These are phyloP conservation scores for Aix galericulata DNA, from an alignment of 2,113 vertebrate species.

Conservation along the genomic window DNA sequence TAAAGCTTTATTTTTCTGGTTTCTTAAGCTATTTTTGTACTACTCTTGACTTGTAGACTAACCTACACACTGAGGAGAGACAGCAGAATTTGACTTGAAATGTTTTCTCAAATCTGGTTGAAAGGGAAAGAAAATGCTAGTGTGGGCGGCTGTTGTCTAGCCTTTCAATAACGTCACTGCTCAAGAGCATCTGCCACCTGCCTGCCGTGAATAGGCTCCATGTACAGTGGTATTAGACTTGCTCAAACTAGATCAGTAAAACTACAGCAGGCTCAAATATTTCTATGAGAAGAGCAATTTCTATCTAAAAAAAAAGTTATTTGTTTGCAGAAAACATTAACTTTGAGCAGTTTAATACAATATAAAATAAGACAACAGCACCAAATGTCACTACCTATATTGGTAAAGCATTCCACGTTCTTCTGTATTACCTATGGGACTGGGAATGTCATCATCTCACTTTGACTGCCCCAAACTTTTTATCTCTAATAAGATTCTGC, in stretches of 20 bases:
- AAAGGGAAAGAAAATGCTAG: not conserved
- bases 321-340: not conserved
- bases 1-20: not conserved
- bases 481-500: not conserved
- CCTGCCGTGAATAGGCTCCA: not conserved
- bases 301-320: not conserved
- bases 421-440: not conserved
- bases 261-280: not conserved
- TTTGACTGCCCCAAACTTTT: not conserved
- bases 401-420: not conserved
- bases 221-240: not conserved
- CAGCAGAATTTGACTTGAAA: not conserved
- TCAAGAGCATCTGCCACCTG: not conserved
- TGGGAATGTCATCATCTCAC: not conserved
- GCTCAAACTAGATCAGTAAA: not conserved
- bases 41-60: not conserved
- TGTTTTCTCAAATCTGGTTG: not conserved
- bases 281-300: not conserved
- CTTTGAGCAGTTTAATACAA: not conserved
- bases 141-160: not conserved
- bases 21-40: not conserved
- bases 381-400: not conserved
- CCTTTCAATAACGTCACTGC: not conserved
- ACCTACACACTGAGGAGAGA: not conserved
- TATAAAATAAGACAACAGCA: not conserved